These are phyloP conservation scores for Lepidurus apus DNA, from an alignment of 1,140 invertebrate genomes.

Conservation along the genomic window DNA sequence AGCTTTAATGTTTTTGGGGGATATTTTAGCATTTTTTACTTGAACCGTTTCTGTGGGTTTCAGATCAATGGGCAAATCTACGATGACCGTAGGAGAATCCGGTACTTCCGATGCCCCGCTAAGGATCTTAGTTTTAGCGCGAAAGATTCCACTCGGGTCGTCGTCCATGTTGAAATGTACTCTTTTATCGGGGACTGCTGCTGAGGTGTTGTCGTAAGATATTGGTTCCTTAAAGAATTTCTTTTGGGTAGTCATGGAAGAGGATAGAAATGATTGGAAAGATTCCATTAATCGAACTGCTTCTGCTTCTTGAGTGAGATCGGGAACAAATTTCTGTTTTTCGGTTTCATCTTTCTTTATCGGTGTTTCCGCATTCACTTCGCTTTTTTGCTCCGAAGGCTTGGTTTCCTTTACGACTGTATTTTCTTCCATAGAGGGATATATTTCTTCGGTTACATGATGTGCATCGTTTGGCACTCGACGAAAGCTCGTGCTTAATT, in stretches of 20 bases:
- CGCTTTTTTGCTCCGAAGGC: background rate
- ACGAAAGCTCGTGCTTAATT: background rate
- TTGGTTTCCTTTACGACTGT: background rate
- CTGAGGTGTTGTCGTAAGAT: background rate
- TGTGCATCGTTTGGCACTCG: background rate
- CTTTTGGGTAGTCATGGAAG: background rate
- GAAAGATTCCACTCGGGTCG: background rate
- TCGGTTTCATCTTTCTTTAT: background rate
- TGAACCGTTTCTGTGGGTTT: constrained; percentile 2
- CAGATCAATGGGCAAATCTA: background rate
- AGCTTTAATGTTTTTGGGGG: background rate
- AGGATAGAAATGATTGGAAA: background rate
- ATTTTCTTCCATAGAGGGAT: background rate
- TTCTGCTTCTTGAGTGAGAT: background rate
- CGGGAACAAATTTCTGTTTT: background rate
- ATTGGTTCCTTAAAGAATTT: background rate
- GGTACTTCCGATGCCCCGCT: background rate
- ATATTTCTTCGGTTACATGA: background rate
- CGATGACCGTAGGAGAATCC: background rate
- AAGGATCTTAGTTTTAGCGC: background rate
- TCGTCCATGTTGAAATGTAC: background rate
- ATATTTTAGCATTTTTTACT: background rate
- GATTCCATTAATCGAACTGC: background rate
- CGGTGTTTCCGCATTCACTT: background rate
- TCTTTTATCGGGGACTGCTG: background rate